Conservation (phyloP, 2,797 vertebrate genomes). For the Morus bassanus region DNA sequence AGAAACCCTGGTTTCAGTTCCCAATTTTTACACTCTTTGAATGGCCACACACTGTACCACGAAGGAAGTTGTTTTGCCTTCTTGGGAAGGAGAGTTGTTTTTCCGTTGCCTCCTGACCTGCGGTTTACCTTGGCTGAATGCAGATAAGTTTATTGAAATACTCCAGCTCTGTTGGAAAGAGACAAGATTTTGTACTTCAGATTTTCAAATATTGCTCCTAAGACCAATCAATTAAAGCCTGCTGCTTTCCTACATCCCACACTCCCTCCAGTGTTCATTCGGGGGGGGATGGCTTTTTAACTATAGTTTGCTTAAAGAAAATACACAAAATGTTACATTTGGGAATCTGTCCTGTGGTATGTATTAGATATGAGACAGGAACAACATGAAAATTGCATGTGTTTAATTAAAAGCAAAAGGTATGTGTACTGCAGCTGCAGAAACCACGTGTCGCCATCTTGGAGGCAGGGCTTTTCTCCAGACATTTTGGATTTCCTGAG, state of each 20-base stretch:
- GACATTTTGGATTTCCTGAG: neutral
- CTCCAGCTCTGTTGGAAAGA: constrained; percentile 15
- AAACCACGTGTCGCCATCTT: neutral
- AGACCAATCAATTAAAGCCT: neutral
- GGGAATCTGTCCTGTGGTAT: neutral
- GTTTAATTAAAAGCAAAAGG: neutral
- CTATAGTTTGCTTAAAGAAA: neutral
- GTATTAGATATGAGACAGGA: neutral
- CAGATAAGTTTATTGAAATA: constrained; percentile 1
- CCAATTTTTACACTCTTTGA: neutral
- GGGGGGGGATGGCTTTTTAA: neutral
- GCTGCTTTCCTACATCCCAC: neutral
- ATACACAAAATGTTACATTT: neutral
- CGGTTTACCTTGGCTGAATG: constrained; percentile 22
- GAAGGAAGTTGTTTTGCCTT: neutral
- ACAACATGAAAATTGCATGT: neutral
- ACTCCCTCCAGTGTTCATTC: neutral
- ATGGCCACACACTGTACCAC: neutral
- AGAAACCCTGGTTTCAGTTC: neutral
- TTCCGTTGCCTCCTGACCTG: constrained; percentile 23
- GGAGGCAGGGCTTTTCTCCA: neutral
- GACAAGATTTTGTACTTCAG: neutral
- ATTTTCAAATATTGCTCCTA: neutral
- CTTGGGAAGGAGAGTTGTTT: neutral
- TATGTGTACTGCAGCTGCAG: neutral